Conservation (phyloP, 1,140 invertebrate genomes). For the Zeugodacus cucurbitae region DNA sequence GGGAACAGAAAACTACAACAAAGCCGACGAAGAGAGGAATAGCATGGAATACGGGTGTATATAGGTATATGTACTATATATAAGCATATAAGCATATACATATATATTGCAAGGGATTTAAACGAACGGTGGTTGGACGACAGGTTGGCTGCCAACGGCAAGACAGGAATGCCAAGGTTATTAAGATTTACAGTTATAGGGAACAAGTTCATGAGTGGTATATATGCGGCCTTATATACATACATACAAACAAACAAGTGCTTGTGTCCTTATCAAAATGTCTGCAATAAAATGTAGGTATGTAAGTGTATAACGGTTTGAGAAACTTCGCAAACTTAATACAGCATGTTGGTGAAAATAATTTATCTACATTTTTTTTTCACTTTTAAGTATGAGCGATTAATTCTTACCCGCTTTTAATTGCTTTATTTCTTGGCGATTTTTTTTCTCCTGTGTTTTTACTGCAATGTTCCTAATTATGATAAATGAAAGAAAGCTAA, state of each 20-base stretch:
- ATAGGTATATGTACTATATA: neutral
- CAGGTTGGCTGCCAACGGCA: neutral
- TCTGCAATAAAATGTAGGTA: neutral
- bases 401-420: neutral
- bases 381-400: neutral
- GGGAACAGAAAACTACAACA: neutral
- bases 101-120: no score
- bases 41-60: neutral
- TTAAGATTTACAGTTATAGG: neutral
- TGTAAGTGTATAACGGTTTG: neutral
- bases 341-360: neutral
- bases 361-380: neutral
- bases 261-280: neutral
- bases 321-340: neutral
- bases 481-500: neutral
- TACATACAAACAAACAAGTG: neutral
- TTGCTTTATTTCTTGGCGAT: neutral
- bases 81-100: neutral
- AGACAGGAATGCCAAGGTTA: constrained; percentile 5
- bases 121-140: neutral
- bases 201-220: neutral
- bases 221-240: neutral
- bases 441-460: neutral
- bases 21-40: neutral
- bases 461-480: neutral